Evolutionary conservation across 2,113 vertebrate species (phyloP).

Genomic region (Cololabis saira): DNA sequence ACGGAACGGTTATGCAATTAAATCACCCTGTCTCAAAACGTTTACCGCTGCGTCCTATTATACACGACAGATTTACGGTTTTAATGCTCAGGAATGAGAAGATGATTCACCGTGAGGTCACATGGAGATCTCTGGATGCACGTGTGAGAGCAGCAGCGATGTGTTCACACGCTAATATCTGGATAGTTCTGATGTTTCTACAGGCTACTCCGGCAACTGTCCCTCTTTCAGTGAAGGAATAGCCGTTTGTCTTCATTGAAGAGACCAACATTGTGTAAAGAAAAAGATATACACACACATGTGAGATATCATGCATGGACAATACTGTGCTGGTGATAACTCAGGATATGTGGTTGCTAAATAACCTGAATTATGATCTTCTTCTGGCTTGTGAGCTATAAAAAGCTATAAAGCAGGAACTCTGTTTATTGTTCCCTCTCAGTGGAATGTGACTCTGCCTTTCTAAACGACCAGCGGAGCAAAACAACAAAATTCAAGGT

Average conservation of each 20-base stretch:
- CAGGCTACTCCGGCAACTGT: neutral
- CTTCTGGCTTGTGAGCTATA: too few relatives aligned
- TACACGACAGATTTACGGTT: conserved; percentile 53
- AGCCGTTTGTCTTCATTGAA: neutral
- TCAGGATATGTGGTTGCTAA: too few relatives aligned
- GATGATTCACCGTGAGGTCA: conserved; percentile 37
- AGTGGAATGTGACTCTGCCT: too few relatives aligned
- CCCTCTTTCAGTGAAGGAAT: neutral
- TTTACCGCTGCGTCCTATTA: conserved; percentile 23
- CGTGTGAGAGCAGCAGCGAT: conserved; percentile 16
- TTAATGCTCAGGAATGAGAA: conserved; percentile 24
- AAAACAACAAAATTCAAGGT: too few relatives aligned
- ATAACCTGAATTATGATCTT: too few relatives aligned
- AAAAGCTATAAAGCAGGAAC: too few relatives aligned
- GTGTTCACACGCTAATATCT: conserved; percentile 5
- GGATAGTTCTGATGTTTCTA: conserved; percentile 1
- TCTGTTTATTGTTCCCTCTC: too few relatives aligned
- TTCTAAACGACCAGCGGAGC: too few relatives aligned
- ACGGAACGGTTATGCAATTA: conserved; percentile 49
- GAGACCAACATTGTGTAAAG: too few relatives aligned
- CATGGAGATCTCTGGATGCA: conserved; percentile 22
- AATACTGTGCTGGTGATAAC: too few relatives aligned
- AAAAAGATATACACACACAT: too few relatives aligned
- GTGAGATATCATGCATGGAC: too few relatives aligned
- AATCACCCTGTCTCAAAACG: conserved; percentile 40